phyloP scores from a whole-genome alignment of 2,888 invertebrate species.

The Euzophera pinguis region DNA sequence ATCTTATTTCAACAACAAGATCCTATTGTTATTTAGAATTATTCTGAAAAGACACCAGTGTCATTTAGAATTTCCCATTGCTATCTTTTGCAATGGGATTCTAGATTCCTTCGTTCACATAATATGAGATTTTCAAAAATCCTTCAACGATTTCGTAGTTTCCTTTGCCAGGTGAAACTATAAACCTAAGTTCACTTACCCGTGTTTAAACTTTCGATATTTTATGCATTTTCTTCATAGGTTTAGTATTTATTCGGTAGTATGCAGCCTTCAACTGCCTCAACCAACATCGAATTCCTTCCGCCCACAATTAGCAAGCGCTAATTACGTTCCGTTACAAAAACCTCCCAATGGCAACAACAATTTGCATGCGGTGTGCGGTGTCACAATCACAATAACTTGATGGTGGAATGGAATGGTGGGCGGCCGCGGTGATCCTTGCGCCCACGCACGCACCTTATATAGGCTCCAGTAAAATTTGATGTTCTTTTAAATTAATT shows the following conservation, averaged over 20 bases:
- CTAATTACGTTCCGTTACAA: slow-evolving; percentile 34
- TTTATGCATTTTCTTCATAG: too few relatives aligned
- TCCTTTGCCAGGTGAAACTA: too few relatives aligned
- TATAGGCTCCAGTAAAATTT: background rate
- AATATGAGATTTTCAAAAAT: too few relatives aligned
- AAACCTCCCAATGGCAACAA: slow-evolving; percentile 55
- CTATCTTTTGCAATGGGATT: too few relatives aligned
- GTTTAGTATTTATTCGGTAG: background rate
- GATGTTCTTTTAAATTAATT: background rate
- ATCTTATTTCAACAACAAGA: too few relatives aligned
- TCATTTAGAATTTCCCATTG: too few relatives aligned
- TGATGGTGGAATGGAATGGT: slow-evolving; percentile 17
- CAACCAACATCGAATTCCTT: background rate
- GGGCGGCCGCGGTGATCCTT: slow-evolving; percentile 24
- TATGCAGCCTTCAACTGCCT: background rate
- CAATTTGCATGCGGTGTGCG: slow-evolving; percentile 55
- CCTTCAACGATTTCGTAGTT: too few relatives aligned
- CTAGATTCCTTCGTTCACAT: too few relatives aligned
- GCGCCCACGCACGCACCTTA: slow-evolving; percentile 15
- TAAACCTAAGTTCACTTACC: too few relatives aligned
- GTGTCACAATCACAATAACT: slow-evolving; percentile 38
- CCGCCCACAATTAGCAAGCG: slow-evolving; percentile 2
- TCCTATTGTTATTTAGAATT: too few relatives aligned
- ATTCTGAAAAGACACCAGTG: too few relatives aligned
- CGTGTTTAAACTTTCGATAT: too few relatives aligned